Conservation (phyloP, 2,888 invertebrate species). For the Torymus aiolomorphi region DNA sequence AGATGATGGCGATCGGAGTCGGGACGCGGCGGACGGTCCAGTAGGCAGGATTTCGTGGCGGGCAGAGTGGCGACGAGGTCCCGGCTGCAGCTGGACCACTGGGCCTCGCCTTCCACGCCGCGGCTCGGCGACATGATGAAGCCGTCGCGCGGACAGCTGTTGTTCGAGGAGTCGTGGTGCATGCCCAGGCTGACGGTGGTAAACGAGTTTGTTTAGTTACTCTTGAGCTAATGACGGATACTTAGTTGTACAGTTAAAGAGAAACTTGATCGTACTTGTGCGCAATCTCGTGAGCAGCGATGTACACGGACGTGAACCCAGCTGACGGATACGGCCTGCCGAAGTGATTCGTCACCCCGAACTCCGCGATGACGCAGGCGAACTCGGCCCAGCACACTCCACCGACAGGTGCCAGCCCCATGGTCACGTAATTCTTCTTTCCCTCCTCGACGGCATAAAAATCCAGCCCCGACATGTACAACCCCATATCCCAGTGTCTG, state of each 20-base stretch:
- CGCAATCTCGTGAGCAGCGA: conserved; percentile 89
- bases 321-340: conserved; percentile 89
- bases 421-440: conserved; percentile 83
- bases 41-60: conserved; percentile 76
- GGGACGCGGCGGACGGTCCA: conserved; percentile 77
- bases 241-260: neutral
- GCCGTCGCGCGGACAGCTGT: conserved; percentile 85
- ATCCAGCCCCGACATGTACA: conserved; percentile 87
- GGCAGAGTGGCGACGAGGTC: conserved; percentile 78
- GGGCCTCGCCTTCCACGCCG: conserved; percentile 84
- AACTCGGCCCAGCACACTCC: conserved; percentile 85
- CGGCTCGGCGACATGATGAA: conserved; percentile 90
- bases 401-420: conserved; percentile 89
- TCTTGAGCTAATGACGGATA: conserved; percentile 60
- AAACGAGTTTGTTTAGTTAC: too few relatives aligned
- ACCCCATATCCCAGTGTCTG: conserved; percentile 88
- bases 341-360: conserved; percentile 84
- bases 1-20: conserved; percentile 71
- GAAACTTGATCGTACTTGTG: conserved; percentile 81
- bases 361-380: conserved; percentile 87
- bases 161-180: conserved; percentile 87
- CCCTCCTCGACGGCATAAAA: conserved; percentile 84
- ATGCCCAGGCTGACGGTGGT: conserved; percentile 81
- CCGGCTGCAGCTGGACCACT: conserved; percentile 87
- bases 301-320: conserved; percentile 89